Evolutionary conservation across 37 sponge, comb jelly and placozoan species (phyloP).

Genomic region (Halisarca cf. caerulea): DNA sequence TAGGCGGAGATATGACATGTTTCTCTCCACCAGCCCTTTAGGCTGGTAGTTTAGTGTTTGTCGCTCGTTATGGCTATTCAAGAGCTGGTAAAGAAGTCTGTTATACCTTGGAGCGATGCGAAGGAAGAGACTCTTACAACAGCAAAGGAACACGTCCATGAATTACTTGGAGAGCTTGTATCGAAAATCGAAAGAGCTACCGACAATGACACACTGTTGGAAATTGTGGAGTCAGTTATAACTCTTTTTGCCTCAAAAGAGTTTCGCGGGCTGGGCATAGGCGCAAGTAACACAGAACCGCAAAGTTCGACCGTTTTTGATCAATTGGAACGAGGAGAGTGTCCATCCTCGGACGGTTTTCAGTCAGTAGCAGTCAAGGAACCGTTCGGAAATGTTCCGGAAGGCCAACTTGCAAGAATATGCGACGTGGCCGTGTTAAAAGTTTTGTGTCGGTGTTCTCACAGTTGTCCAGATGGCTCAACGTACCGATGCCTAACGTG

Average conservation of each 20-base stretch:
- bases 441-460: slow-evolving; percentile 30
- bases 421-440: slow-evolving; percentile 62
- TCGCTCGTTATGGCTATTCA: neutral
- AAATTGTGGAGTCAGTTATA: too few species aligned
- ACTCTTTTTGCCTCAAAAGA: too few species aligned
- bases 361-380: neutral
- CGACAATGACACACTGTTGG: too few species aligned
- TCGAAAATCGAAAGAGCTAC: too few species aligned
- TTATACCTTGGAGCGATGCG: neutral
- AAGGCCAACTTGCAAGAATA: slow-evolving; percentile 51
- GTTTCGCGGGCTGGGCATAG: too few species aligned
- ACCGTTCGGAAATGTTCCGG: slow-evolving; percentile 22
- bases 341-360: neutral
- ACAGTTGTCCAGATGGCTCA: neutral
- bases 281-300: too few species aligned
- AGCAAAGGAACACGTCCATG: too few species aligned
- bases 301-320: too few species aligned
- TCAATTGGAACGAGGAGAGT: neutral
- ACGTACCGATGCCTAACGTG: slow-evolving; percentile 38
- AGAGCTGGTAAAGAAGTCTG: neutral
- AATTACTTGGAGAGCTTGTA: too few species aligned
- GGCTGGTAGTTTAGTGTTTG: too few species aligned
- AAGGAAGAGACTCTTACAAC: neutral
- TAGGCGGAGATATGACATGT: too few species aligned
- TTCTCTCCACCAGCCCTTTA: too few species aligned